Evolutionary conservation across 1,140 invertebrate species (phyloP), one percentile per base, ranked within the genome.

Genomic region (Zaprionus taronus): DNA sequence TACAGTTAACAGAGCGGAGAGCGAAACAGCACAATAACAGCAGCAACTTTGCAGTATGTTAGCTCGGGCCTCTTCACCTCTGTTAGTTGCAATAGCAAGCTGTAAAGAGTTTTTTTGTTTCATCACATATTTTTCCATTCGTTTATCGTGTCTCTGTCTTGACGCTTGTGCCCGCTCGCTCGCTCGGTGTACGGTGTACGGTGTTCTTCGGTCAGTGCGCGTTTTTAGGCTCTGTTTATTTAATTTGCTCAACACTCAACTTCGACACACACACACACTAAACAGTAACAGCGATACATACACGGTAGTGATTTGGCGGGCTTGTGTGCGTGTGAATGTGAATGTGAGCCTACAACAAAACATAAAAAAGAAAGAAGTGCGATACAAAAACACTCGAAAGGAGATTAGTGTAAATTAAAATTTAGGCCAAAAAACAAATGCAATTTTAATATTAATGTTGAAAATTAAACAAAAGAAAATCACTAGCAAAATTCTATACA

Each of bases 271-370:
- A 79, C 66, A 76, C 51, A 72, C 31, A 47, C 44, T 7, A 41
- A 56, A 65, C 69, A 49, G 53, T 68, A 65, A 74, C 47, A 78
- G 60, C 70, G 67, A 83, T 70, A 85, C 73, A 87, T 83, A 78
- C 77, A 83, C 84, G 84, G 84, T 83, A 89, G 83, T 87, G 83
- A 87, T 87, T 87, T 87, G 84, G 83, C 83, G 83, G 77, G 83
- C 84, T 86, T 72, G 77, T 80, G 73, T 80, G 71, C 77, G 62
- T 80, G 76, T 74, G 56, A 80, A 74, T 72, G 51, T 69, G 63
- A 64, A 74, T 77, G 51, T 69, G 63, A 64, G 65, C 72, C 67
- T 75, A 74, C 64, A 60, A 82, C 67, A 81, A 77, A 91, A 75
- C 65, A 72, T 38, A 78, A 77, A 56, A 65, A 65, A 67, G 71